Evolutionary conservation across 2,113 vertebrate species (phyloP), one percentile per base, ranked within the genome.

Genomic region (Eonycteris spelaea): DNA sequence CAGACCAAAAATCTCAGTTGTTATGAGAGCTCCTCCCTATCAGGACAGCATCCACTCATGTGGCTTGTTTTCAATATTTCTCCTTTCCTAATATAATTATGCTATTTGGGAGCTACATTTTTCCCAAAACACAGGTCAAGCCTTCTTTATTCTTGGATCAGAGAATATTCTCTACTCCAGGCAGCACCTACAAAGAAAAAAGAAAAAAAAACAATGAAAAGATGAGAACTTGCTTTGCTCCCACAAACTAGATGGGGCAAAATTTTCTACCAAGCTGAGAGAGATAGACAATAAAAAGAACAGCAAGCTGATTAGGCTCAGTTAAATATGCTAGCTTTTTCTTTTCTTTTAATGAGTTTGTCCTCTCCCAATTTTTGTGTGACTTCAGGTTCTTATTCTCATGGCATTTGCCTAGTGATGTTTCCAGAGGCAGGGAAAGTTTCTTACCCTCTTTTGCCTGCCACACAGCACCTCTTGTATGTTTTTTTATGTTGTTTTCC

Each of bases 31-130:
- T 6, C 30, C 26, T 63, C 18, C 63, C 8, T 12, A 1, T n/a
- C 11, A 71, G 24, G n/a, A 2, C 26, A 9, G 24, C 1, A 10
- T 9, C 59, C 51, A 28, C 26, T 21, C 14, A 6, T 0, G 6
- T 10, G 35, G 14, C 63, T 90, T 90, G 21, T 53, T 61, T 68
- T 53, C 30, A 75, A 8, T 57, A 57, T 51, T 53, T 75, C 28
- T 61, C 65, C 38, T 88, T 43, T 63, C 43, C 53, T 77, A 77
- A 87, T 4, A 38, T 48, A 77, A 38, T 30, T 91, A 38, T 33
- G 4, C 7, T 30, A 38, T 79, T 91, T 13, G 59, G 57, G 21
- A 71, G 24, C 33, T 77, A 12, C 57, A 61, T 24, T 51, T 74
- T 89, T 77, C 63, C 21, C 51, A 59, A 87, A 90, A 16, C 19